phyloP scores from a whole-genome alignment of 1,140 invertebrate genomes.

The Radopholus similis region DNA sequence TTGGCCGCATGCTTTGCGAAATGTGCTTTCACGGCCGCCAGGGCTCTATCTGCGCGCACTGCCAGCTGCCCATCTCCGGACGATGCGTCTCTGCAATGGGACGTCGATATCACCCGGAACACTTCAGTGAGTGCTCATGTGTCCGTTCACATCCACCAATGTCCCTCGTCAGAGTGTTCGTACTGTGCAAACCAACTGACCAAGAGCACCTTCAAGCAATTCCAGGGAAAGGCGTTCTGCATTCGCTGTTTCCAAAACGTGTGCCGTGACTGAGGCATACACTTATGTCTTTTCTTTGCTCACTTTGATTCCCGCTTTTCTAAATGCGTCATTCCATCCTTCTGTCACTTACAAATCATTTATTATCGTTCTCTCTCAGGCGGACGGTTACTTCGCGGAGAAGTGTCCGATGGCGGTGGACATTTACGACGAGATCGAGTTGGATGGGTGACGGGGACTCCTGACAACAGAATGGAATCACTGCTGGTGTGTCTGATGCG shows the following conservation, averaged over 20 bases:
- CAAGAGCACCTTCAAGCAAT: constrained; percentile 96
- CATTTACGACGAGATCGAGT: constrained; percentile 51
- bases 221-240: constrained; percentile 96
- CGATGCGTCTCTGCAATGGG: constrained; percentile 98
- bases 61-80: constrained; percentile 76
- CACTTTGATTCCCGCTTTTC: background rate
- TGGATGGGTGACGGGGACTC: no score
- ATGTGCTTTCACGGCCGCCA: constrained; percentile 94
- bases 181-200: constrained; percentile 94
- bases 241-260: constrained; percentile 1
- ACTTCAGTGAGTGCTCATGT: constrained; percentile 71
- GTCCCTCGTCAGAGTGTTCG: background rate
- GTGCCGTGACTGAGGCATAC: background rate
- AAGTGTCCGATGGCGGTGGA: constrained; percentile 46
- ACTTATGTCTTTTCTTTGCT: background rate
- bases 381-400: constrained; percentile 42
- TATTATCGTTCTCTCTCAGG: constrained; percentile 33
- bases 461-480: no score
- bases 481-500: background rate
- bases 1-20: constrained; percentile 92
- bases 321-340: background rate
- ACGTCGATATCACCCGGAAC: constrained; percentile 95
- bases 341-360: no score
- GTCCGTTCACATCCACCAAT: background rate
- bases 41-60: constrained; percentile 91